Percentiles rank a stretch among this genome's conserved stretches.
Conservation (phyloP, 23 tunicate species). For the Phallusia fumigata region DNA sequence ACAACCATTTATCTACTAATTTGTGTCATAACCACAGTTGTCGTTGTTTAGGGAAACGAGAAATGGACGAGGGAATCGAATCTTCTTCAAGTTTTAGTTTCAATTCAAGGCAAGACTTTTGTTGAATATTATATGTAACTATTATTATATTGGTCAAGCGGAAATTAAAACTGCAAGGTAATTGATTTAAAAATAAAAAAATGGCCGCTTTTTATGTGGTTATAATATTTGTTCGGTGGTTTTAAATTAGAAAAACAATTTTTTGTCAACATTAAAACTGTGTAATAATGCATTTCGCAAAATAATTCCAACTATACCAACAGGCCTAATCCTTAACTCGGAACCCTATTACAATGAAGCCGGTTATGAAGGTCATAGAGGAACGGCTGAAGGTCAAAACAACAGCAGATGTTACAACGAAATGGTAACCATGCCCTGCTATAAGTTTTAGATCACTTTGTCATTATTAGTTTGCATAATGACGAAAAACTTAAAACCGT, state of each 20-base stretch:
- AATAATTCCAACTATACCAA: background rate
- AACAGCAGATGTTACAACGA: slow-evolving; percentile 80
- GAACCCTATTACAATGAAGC: slow-evolving; percentile 91
- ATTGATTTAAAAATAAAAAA: no score
- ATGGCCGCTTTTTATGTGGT: no score
- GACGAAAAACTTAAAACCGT: no score
- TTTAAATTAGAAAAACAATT: no score
- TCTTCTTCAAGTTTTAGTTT: slow-evolving; percentile 63
- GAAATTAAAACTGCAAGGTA: no score
- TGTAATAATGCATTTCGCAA: background rate
- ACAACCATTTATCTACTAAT: no score
- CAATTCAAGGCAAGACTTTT: slow-evolving; percentile 62
- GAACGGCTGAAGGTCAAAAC: slow-evolving; percentile 46
- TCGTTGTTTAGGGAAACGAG: slow-evolving; percentile 55
- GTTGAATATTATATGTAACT: no score
- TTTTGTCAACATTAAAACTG: background rate
- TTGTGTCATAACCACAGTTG: no score
- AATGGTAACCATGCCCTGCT: slow-evolving; percentile 40
- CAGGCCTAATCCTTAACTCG: slow-evolving; percentile 65
- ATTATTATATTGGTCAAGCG: no score
- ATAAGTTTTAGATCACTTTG: no score
- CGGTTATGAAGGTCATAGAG: slow-evolving; percentile 77
- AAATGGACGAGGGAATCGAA: slow-evolving; percentile 75
- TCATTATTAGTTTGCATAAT: no score
- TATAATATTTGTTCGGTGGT: no score